Base-by-base conservation (phyloP, 2,888 invertebrate species). In the Eucriotettix oculatus region DNA sequence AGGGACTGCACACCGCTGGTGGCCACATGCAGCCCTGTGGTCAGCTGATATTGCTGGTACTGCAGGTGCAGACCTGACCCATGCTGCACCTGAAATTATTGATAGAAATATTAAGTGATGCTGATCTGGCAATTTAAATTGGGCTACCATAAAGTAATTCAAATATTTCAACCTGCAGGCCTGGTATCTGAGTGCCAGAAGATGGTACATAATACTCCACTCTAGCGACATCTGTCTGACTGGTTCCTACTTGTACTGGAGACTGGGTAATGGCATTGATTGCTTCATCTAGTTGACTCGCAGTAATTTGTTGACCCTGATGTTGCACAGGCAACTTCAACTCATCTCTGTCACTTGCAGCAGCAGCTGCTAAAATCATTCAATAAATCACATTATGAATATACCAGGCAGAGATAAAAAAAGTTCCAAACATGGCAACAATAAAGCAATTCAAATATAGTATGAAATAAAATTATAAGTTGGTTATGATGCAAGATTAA, bases 131-230 rank as follows among this genome's bases (percentile, higher is more conserved):
- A 29, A 29, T 2, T 29, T 29, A 29, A 29, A 5, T 5, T 29
- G 29, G 7, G 17, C 2, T 3, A 41, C 7, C n/a, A 3, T 12
- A 41, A 56, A 11, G 1, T 7, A 29, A n/a, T 16, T 10, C 16
- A 17, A 44, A 3, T 10, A 7, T 16, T 12, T 44, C 1, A 12
- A 55, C 55, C 41, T 55, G 55, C 65, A 68, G 65, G 52, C 66
- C 65, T 16, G 67, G 63, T 11, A 66, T 58, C 52, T 66, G 67
- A 29, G 66, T 62, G 54, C 68, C 70, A 58, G 68, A 67, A 11
- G 73, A 68, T 12, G 75, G 74, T 58, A 75, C 75, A 65, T 75
- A 75, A 64, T 75, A 76, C 64, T 76, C 76, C n/a, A 75, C 73
- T 58, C 74, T 68, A 16, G 73, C 71, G 52, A 73, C 67, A 65